Conservation (phyloP, 2,888 invertebrate species). For the Drosophila anceps region DNA sequence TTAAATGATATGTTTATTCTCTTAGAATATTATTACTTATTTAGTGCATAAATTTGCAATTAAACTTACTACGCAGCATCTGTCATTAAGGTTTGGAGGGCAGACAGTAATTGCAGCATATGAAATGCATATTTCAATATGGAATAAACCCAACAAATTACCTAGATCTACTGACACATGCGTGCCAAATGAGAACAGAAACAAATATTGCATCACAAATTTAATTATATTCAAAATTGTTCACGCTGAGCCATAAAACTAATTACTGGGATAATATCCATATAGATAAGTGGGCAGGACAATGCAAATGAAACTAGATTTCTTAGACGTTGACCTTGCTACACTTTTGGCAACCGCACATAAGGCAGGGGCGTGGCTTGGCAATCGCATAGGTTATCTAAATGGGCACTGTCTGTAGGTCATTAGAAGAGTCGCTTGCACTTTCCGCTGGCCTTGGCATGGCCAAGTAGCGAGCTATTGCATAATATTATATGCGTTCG, state of each 20-base stretch:
- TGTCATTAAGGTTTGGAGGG: background rate
- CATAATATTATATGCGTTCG: constrained; percentile 68
- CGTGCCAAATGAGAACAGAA: constrained; percentile 37
- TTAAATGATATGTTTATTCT: too few relatives aligned
- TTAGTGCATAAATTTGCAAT: background rate
- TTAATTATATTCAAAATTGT: constrained; percentile 33
- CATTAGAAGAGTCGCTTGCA: constrained; percentile 63
- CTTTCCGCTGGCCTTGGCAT: constrained; percentile 67
- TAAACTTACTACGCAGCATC: background rate
- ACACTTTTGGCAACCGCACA: constrained; percentile 69
- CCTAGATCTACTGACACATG: constrained; percentile 42
- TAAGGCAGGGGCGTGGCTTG: constrained; percentile 7
- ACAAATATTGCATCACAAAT: constrained; percentile 43
- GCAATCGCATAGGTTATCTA: constrained; percentile 2
- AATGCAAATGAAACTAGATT: constrained; percentile 12
- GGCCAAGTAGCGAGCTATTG: constrained; percentile 41
- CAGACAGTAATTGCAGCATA: constrained; percentile 8
- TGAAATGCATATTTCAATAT: constrained; percentile 37
- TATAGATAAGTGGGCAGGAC: constrained; percentile 14
- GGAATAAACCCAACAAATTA: constrained; percentile 30
- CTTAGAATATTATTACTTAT: background rate
- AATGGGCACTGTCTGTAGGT: constrained; percentile 29
- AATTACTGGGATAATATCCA: constrained; percentile 63
- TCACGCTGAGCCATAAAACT: constrained; percentile 59
- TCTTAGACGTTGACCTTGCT: constrained; percentile 63